Evolutionary conservation across 2,888 invertebrate genomes (phyloP), one percentile per base, ranked within the genome.

Genomic region (Lymantria dispar): DNA sequence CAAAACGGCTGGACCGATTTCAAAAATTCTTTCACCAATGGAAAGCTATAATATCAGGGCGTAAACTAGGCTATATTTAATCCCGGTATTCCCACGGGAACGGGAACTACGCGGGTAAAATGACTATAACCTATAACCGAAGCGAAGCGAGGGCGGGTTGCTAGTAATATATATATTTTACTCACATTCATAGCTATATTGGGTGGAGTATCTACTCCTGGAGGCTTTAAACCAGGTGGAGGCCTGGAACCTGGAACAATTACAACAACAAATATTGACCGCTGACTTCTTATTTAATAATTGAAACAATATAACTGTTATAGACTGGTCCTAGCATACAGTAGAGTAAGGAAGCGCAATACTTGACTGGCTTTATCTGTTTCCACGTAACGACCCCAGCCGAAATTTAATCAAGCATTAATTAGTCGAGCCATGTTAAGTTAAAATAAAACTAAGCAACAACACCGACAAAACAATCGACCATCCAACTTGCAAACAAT

Each of bases 161-260:
- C n/a, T n/a, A n/a, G n/a, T n/a, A n/a, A n/a, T n/a, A 8, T 5
- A 33, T 33, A 33, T 33, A 38, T 38, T 38, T 12, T 3, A 74
- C 82, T 80, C 72, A 87, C 89, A 69, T 78, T 83, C 31, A 77
- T 64, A 7, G 82, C 70, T 43, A 72, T 60, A 55, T 68, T 78
- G 15, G 80, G 80, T 22, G 87, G 84, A 1, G 76, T 75, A 31
- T 93, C 92, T 42, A 91, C 68, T 13, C 88, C 90, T 11, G 91
- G 88, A 1, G 87, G 90, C 62, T 91, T 92, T 14, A 88, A 44
- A 9, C 59, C 71, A 1, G 69, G 71, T 1, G 81, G 81, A 5
- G 78, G 83, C 33, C 52, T 31, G 5, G 48, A 11, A 7, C 87
- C 91, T 91, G 72, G 37, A 86, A 85, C 79, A 87, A 85, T 50